A percentile compares a stretch with the other conserved stretches of the same genome.
phyloP scores from a whole-genome alignment of 1,140 invertebrate genomes.

The Philaenus spumarius region DNA sequence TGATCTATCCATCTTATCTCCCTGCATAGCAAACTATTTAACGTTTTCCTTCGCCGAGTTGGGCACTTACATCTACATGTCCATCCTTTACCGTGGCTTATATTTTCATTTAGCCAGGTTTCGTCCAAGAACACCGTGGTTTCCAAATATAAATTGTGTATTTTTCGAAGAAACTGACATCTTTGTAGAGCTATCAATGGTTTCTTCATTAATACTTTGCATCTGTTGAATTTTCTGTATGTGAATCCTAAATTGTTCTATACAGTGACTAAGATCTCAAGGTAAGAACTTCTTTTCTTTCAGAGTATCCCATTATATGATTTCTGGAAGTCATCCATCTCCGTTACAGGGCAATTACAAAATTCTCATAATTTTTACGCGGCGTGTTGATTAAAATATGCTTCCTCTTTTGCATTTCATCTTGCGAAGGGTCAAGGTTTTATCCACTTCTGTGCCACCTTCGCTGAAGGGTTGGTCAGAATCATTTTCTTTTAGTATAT shows the following conservation, averaged over 20 bases:
- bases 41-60: not conserved
- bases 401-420: not conserved
- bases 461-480: not conserved
- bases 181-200: not conserved
- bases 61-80: not conserved
- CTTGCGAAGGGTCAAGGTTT: not conserved
- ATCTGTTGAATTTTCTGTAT: not conserved
- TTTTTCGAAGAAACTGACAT: slow-evolving; percentile 2
- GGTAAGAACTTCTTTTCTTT: not conserved
- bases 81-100: not conserved
- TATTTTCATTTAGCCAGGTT: too few species aligned
- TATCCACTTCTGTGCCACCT: not conserved
- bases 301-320: not conserved
- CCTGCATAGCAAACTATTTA: not conserved
- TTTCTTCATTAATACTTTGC: not conserved
- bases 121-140: too few species aligned
- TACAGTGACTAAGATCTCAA: not conserved
- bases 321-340: not conserved
- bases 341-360: not conserved
- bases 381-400: not conserved
- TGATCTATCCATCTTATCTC: not conserved
- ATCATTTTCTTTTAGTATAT: not conserved
- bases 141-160: not conserved
- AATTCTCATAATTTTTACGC: not conserved
- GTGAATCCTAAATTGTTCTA: not conserved